Percentiles rank a stretch among this genome's conserved stretches.
Evolutionary conservation across 2,888 invertebrate genomes (phyloP).

Genomic region (Steinernema scapterisci): DNA sequence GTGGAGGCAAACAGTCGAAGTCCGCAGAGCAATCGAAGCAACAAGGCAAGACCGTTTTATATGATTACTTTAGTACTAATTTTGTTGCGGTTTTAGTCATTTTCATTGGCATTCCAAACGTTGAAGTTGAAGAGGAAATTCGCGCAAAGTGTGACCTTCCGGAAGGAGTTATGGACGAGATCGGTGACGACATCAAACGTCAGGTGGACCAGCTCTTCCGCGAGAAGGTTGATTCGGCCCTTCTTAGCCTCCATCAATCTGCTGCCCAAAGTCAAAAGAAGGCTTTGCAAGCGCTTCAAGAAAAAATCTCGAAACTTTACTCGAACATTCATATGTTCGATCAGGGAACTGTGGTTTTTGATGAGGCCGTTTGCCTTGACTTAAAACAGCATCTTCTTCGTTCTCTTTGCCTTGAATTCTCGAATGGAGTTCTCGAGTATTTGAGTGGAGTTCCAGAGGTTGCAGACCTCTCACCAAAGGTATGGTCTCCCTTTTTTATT

Average conservation of each 20-base stretch:
- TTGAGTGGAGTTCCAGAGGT: background rate
- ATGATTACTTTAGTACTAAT: too few relatives aligned
- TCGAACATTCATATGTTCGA: slow-evolving; percentile 49
- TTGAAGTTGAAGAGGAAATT: slow-evolving; percentile 9
- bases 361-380: slow-evolving; percentile 14
- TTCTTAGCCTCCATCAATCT: slow-evolving; percentile 29
- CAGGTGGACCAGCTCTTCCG: slow-evolving; percentile 11
- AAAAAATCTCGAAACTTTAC: slow-evolving; percentile 39
- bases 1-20: slow-evolving; percentile 39
- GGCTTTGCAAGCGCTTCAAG: background rate
- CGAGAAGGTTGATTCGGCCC: slow-evolving; percentile 33
- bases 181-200: slow-evolving; percentile 32
- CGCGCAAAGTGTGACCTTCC: background rate
- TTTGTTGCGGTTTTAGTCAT: too few relatives aligned
- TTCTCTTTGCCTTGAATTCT: slow-evolving; percentile 68
- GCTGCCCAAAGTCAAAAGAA: slow-evolving; percentile 20
- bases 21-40: slow-evolving; percentile 10
- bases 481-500: too few relatives aligned
- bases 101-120: slow-evolving; percentile 13
- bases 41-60: background rate
- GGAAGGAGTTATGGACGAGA: slow-evolving; percentile 29
- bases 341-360: slow-evolving; percentile 35
- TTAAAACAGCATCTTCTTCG: slow-evolving; percentile 68
- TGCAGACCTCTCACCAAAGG: slow-evolving; percentile 20
- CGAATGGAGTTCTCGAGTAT: slow-evolving; percentile 64